Conservation (phyloP, 2,888 invertebrate genomes). For the Cynaeus angustus region DNA sequence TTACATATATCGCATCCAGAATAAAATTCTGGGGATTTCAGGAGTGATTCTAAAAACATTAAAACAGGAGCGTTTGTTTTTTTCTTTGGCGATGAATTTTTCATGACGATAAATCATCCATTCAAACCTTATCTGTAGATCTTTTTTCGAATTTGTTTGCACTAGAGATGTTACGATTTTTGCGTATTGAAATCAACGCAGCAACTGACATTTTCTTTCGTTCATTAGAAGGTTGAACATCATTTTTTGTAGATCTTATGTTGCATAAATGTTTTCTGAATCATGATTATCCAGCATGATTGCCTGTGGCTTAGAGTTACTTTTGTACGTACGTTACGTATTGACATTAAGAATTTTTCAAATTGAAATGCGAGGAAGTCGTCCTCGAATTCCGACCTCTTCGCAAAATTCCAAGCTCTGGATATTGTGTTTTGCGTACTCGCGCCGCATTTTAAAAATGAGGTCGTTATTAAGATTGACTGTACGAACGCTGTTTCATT, state of each 20-base stretch:
- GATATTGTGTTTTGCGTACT: constrained; percentile 10
- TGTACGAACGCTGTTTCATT: too few species aligned
- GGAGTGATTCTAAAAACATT: too few species aligned
- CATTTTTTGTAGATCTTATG: not conserved
- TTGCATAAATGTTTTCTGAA: constrained; percentile 23
- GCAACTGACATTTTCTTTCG: not conserved
- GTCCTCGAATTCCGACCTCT: constrained; percentile 19
- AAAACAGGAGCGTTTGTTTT: too few species aligned
- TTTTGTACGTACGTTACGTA: constrained; percentile 25
- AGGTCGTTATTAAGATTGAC: too few species aligned
- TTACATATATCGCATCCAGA: too few species aligned
- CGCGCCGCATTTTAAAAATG: too few species aligned
- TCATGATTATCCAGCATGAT: constrained; percentile 24
- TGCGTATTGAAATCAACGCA: not conserved
- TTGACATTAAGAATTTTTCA: constrained; percentile 47
- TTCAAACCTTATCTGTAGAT: too few species aligned
- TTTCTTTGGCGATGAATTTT: too few species aligned
- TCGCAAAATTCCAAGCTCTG: constrained; percentile 22
- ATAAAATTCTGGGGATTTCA: too few species aligned
- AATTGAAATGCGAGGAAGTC: constrained; percentile 37
- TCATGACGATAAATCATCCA: too few species aligned
- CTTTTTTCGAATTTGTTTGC: too few species aligned
- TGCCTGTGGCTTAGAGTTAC: constrained; percentile 19
- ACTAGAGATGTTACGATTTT: not conserved
- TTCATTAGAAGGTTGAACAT: not conserved